These are phyloP conservation scores for Antrozous pallidus DNA, from an alignment of 2,797 vertebrate species.

Conservation along the genomic window DNA sequence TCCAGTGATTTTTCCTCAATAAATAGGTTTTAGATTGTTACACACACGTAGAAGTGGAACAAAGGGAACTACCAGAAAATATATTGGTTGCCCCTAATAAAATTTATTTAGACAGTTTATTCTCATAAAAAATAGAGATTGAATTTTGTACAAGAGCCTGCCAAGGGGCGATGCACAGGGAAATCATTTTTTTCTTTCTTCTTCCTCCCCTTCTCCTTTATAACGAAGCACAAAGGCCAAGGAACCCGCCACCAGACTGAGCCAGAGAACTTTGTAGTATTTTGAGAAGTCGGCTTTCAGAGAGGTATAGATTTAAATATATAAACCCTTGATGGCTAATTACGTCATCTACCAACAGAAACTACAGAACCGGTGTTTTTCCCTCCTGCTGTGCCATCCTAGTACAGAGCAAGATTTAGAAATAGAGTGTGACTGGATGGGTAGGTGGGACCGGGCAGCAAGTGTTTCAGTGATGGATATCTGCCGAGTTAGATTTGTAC, in stretches of 20 bases:
- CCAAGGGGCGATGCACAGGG: constrained; percentile 83
- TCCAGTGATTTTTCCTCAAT: constrained; percentile 89
- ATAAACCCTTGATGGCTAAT: constrained; percentile 48
- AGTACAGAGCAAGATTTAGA: constrained; percentile 65
- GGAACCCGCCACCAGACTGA: constrained; percentile 35
- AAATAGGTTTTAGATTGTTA: constrained; percentile 92
- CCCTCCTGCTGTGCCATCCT: constrained; percentile 48
- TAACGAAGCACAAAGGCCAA: constrained; percentile 65
- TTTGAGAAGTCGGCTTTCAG: neutral
- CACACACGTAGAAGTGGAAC: constrained; percentile 88
- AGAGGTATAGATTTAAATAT: neutral
- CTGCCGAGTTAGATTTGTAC: constrained; percentile 73
- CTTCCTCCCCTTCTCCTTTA: constrained; percentile 22
- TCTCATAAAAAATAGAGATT: constrained; percentile 92
- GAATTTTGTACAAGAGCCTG: constrained; percentile 88
- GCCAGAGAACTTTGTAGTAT: constrained; percentile 61
- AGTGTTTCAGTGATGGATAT: constrained; percentile 66
- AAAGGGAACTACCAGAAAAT: constrained; percentile 88
- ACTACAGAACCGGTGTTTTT: constrained; percentile 47
- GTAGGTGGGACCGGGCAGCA: neutral
- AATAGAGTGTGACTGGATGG: neutral
- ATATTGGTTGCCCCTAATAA: constrained; percentile 91
- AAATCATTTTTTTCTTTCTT: constrained; percentile 78
- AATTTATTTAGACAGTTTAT: constrained; percentile 92
- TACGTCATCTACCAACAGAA: constrained; percentile 53